Evolutionary conservation across 2,888 invertebrate genomes (phyloP), one percentile per base, ranked within the genome.

Genomic region (Cylindroiulus punctatus): DNA sequence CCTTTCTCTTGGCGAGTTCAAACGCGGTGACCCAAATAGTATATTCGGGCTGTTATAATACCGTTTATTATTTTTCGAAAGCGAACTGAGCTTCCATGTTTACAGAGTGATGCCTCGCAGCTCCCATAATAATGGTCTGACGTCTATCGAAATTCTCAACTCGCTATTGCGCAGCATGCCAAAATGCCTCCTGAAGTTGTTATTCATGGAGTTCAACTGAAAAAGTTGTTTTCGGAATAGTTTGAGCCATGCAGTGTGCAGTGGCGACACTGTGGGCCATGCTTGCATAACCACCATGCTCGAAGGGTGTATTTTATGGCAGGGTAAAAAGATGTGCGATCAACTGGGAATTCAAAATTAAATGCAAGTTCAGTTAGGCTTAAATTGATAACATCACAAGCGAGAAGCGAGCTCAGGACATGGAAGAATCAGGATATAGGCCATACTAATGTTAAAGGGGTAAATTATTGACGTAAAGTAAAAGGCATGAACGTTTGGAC

Each of bases 11-110:
- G 3, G 22, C 76, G 14, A 76, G 76, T 76, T 76, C 76, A 76
- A 76, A 76, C 22, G 10, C 76, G 30, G 30, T 76, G 76, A 76
- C 76, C 76, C 76, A 30, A 76, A 76, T 76, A 76, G 76, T 76
- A 76, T 76, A 76, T 76, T 76, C 76, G 76, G 76, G 76, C 76
- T 14, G 76, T 76, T 76, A 76, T 76, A 76, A 76, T 76, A 30
- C 76, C 76, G 76, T 76, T 76, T 76, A 76, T 76, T 76, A 76
- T 76, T 76, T 76, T 76, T 30, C 30, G 76, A 76, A 76, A 30
- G 76, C 76, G 30, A 76, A 76, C 76, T 30, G 76, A 76, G 30
- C 76, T 76, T 76, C 30, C 12, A 76, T 76, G 76, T 76, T 76
- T 76, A 30, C 76, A 76, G 30, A 76, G 76, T 26, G 76, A 76